Percentiles rank a stretch among this genome's conserved stretches.
Evolutionary conservation across 2,797 vertebrate genomes (phyloP).

Genomic region (Morelia viridis): DNA sequence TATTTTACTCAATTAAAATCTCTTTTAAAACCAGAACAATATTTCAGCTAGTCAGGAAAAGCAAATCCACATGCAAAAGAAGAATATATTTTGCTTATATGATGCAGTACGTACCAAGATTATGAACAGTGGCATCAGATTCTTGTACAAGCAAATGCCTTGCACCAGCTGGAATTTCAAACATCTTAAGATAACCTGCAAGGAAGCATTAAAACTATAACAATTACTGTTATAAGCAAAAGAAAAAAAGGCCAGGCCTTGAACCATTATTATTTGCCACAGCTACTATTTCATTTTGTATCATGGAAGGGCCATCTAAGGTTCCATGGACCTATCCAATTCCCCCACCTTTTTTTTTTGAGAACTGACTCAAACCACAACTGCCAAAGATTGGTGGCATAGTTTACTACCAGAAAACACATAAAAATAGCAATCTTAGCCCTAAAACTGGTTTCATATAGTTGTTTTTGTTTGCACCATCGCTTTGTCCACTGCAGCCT

Average conservation of each 20-base stretch:
- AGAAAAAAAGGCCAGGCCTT: background rate
- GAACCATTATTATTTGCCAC: background rate
- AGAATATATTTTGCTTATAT: background rate
- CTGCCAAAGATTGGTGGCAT: background rate
- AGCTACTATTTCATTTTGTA: background rate
- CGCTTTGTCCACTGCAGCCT: background rate
- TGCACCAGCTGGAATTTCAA: constrained; percentile 92
- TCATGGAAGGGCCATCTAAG: background rate
- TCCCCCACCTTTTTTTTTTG: background rate
- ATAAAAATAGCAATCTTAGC: background rate
- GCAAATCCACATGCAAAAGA: background rate
- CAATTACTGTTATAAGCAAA: constrained; percentile 41
- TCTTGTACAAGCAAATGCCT: constrained; percentile 95
- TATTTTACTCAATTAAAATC: background rate
- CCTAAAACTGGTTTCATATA: background rate
- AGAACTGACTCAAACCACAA: background rate
- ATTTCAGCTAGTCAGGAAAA: background rate
- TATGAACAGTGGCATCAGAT: constrained; percentile 82
- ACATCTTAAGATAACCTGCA: constrained; percentile 90
- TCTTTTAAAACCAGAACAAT: background rate
- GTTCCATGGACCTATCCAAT: too few species aligned
- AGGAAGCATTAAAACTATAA: constrained; percentile 40
- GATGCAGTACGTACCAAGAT: constrained; percentile 79
- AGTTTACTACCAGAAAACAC: background rate
- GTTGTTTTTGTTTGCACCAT: background rate